Percentiles rank a stretch among this genome's conserved stretches.
These are phyloP conservation scores for Nematostella vectensis DNA, from an alignment of 92 coral and sea anemone species.

Conservation along the genomic window DNA sequence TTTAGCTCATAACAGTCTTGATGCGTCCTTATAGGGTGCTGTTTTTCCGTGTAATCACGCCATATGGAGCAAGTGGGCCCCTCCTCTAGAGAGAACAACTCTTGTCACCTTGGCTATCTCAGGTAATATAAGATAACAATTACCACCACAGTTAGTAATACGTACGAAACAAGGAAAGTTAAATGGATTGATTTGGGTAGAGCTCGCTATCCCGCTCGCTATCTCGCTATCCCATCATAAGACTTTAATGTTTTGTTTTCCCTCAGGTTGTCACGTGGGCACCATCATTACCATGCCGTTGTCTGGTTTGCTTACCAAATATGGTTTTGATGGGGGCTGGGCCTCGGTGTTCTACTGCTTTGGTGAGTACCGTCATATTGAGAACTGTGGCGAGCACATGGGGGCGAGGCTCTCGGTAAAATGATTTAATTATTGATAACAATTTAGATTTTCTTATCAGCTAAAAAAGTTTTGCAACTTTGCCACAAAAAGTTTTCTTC, in stretches of 20 bases:
- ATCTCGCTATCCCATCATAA: too few relatives aligned
- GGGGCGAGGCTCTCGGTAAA: too few relatives aligned
- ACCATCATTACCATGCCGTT: slow-evolving; percentile 90
- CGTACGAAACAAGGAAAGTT: background rate
- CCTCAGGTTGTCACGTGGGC: slow-evolving; percentile 83
- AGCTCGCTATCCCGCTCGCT: too few relatives aligned
- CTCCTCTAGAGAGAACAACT: slow-evolving; percentile 71
- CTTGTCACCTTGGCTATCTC: slow-evolving; percentile 72
- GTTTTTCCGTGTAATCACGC: slow-evolving; percentile 84
- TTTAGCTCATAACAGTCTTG: background rate
- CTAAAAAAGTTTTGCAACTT: too few relatives aligned
- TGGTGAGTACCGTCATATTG: slow-evolving; percentile 53
- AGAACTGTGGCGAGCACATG: background rate
- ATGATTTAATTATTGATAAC: too few relatives aligned
- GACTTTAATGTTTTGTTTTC: background rate
- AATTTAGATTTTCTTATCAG: too few relatives aligned
- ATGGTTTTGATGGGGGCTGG: slow-evolving; percentile 97
- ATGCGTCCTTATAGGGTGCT: slow-evolving; percentile 49
- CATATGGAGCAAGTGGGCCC: slow-evolving; percentile 96
- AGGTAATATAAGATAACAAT: slow-evolving; percentile 23
- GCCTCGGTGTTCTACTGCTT: slow-evolving; percentile 87
- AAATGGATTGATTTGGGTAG: too few relatives aligned
- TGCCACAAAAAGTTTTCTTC: too few relatives aligned
- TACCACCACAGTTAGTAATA: background rate
- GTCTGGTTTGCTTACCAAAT: slow-evolving; percentile 68